Conservation (phyloP, 2,113 vertebrate genomes). For the Podiceps cristatus region DNA sequence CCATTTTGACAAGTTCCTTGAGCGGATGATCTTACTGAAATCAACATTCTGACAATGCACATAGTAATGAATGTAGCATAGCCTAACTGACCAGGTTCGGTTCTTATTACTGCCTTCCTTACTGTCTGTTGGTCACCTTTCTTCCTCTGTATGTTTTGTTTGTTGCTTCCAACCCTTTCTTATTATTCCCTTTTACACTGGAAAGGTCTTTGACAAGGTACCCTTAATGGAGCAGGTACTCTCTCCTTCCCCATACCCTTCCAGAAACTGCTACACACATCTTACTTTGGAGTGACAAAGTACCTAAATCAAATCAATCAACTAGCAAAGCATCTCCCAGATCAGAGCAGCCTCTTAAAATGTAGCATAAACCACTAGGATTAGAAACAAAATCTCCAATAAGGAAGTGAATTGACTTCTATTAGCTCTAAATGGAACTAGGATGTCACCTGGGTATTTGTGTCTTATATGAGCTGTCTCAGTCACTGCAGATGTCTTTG, state of each 20-base stretch:
- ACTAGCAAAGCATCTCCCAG: background rate
- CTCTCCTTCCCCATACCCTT: background rate
- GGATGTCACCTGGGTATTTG: background rate
- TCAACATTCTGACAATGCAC: background rate
- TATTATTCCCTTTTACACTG: background rate
- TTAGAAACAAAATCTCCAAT: background rate
- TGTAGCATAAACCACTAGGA: background rate
- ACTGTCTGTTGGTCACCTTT: fast-evolving
- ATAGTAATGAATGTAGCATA: background rate
- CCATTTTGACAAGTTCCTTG: background rate
- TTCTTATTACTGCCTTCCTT: background rate
- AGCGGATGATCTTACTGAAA: background rate
- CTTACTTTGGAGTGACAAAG: background rate
- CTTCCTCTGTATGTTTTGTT: background rate
- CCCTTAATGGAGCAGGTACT: background rate
- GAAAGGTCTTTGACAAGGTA: background rate
- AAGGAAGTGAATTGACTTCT: background rate
- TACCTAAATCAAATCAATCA: background rate
- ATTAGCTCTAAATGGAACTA: background rate
- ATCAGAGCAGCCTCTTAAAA: background rate
- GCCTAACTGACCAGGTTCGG: background rate
- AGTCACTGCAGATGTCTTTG: background rate
- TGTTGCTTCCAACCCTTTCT: background rate
- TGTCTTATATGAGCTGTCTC: background rate
- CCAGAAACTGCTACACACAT: background rate